Conservation (phyloP, 2,888 invertebrate genomes). For the Meta bourneti region DNA sequence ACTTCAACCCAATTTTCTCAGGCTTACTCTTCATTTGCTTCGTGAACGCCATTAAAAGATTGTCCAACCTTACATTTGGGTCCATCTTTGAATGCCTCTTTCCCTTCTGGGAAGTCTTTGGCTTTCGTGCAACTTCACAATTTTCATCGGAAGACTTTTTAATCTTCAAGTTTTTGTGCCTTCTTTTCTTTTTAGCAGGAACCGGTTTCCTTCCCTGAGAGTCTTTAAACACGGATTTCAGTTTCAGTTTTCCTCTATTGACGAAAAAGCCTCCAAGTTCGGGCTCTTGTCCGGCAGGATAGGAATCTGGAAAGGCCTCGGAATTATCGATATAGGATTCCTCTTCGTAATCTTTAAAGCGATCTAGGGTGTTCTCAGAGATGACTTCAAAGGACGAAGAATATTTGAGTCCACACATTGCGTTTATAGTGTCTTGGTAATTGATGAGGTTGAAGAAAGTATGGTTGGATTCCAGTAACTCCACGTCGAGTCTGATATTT, state of each 20-base stretch:
- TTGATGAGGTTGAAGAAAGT: background rate
- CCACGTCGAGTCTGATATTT: background rate
- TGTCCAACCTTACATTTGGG: background rate
- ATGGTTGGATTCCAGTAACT: background rate
- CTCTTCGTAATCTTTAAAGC: conserved; percentile 29
- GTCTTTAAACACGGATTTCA: background rate
- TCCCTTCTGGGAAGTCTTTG: background rate
- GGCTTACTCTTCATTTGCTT: background rate
- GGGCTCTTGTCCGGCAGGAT: conserved; percentile 17
- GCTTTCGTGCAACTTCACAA: no score
- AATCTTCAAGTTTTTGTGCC: no score
- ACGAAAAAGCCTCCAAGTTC: conserved; percentile 27
- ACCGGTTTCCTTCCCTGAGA: no score
- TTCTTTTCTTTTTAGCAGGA: no score
- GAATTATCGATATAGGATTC: conserved; percentile 47
- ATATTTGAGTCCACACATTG: background rate
- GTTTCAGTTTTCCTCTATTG: conserved; percentile 28
- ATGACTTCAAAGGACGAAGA: background rate
- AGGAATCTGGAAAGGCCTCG: conserved; percentile 13
- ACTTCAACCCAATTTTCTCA: background rate
- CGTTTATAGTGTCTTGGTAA: background rate
- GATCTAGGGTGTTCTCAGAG: background rate
- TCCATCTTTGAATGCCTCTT: background rate
- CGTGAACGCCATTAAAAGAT: background rate
- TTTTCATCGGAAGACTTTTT: no score